Evolutionary conservation across 2,888 invertebrate genomes (phyloP).

Genomic region (Nyleta sp.): DNA sequence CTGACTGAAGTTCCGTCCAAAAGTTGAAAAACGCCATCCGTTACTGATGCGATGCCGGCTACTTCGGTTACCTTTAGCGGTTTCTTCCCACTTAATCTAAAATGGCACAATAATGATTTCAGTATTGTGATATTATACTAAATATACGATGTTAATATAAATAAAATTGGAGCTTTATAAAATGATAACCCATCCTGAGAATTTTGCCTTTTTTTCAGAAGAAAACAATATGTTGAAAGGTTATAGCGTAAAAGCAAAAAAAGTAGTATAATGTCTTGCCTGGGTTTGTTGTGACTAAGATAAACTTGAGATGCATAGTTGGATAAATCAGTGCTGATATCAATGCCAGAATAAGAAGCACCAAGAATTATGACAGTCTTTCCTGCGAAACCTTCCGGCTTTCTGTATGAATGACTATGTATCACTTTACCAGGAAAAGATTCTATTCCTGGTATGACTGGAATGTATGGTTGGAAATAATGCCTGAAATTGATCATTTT

Average conservation of each 20-base stretch:
- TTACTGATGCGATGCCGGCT: conserved; percentile 83
- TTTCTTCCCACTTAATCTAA: conserved; percentile 82
- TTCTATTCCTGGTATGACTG: conserved; percentile 79
- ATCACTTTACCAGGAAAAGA: conserved; percentile 85
- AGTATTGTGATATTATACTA: not conserved
- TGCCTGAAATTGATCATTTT: conserved; percentile 70
- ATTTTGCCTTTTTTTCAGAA: not conserved
- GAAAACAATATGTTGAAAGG: not conserved
- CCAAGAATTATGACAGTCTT: conserved; percentile 87
- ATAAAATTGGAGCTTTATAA: not conserved
- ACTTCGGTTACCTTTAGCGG: conserved; percentile 84
- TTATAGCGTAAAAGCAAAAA: no score
- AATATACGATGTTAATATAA: not conserved
- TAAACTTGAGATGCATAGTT: conserved; percentile 83
- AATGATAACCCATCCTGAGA: no score
- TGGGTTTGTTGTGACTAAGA: conserved; percentile 84
- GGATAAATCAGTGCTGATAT: conserved; percentile 87
- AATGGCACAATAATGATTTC: not conserved
- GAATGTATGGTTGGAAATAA: conserved; percentile 1
- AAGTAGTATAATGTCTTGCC: conserved; percentile 71
- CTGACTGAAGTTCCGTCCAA: conserved; percentile 85
- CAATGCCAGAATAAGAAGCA: conserved; percentile 89
- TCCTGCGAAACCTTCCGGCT: conserved; percentile 85
- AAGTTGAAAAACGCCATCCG: conserved; percentile 84
- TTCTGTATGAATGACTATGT: conserved; percentile 90